Evolutionary conservation across 2,797 vertebrate species (phyloP).

Genomic region (Gobionotothen gibberifrons): DNA sequence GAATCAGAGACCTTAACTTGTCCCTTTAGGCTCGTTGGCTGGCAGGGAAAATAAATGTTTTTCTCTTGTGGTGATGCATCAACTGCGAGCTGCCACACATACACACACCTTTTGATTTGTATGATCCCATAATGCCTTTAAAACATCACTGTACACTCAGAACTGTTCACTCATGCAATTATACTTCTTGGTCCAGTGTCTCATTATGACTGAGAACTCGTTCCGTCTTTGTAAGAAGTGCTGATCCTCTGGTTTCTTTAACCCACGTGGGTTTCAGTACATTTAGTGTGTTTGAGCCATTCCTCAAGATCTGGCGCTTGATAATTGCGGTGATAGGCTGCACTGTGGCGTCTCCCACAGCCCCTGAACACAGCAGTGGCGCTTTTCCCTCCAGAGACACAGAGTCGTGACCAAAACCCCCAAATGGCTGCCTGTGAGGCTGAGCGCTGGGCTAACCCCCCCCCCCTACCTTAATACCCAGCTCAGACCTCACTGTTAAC

Average conservation of each 20-base stretch:
- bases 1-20: slow-evolving; percentile 53
- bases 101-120: slow-evolving; percentile 25
- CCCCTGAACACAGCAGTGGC: slow-evolving; percentile 42
- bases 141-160: slow-evolving; percentile 14
- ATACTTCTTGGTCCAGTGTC: slow-evolving; percentile 35
- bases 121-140: slow-evolving; percentile 43
- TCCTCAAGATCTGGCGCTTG: slow-evolving; percentile 48
- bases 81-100: slow-evolving; percentile 29
- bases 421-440: slow-evolving; percentile 62
- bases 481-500: slow-evolving; percentile 60
- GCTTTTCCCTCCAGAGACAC: slow-evolving; percentile 76
- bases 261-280: slow-evolving; percentile 38
- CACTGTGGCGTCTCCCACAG: slow-evolving; percentile 59
- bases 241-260: slow-evolving; percentile 58
- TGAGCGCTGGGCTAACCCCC: slow-evolving; percentile 24
- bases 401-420: slow-evolving; percentile 80
- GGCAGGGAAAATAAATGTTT: slow-evolving; percentile 39
- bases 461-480: slow-evolving; percentile 49
- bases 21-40: slow-evolving; percentile 58
- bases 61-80: slow-evolving; percentile 65
- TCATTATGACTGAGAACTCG: slow-evolving; percentile 32
- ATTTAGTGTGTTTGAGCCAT: slow-evolving; percentile 54
- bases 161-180: slow-evolving; percentile 46
- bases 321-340: slow-evolving; percentile 73
- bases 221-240: slow-evolving; percentile 50